phyloP scores from a whole-genome alignment of 1,140 invertebrate species.

The Diachasma alloeum region DNA sequence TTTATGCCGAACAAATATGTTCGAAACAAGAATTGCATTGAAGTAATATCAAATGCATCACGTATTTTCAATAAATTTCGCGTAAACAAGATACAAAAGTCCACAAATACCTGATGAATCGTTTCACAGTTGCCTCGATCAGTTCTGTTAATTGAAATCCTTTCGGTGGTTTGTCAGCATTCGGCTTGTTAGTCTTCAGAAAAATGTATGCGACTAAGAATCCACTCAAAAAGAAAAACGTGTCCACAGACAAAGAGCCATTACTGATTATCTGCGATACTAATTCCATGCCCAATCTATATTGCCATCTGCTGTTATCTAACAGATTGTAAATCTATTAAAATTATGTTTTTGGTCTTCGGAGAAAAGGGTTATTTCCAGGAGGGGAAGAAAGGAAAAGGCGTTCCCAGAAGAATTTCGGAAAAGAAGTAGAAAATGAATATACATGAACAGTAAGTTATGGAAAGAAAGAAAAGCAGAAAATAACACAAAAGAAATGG shows the following conservation, averaged over 20 bases:
- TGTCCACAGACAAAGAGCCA: constrained; percentile 62
- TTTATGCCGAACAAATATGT: too few species aligned
- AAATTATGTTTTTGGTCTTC: not conserved
- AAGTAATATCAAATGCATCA: too few species aligned
- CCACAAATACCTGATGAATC: constrained; percentile 60
- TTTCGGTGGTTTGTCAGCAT: constrained; percentile 36
- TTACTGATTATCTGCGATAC: constrained; percentile 56
- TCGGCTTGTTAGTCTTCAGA: constrained; percentile 42
- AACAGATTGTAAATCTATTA: constrained; percentile 21
- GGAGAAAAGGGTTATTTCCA: too few species aligned
- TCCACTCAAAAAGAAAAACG: constrained; percentile 64
- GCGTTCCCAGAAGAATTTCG: too few species aligned
- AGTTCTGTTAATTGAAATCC: constrained; percentile 45
- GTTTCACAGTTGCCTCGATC: constrained; percentile 45
- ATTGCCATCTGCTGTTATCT: constrained; percentile 50
- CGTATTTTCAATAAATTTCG: too few species aligned
- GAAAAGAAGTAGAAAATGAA: too few species aligned
- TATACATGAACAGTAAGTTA: too few species aligned
- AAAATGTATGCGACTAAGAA: constrained; percentile 60
- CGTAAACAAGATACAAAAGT: not conserved
- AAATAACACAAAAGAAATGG: too few species aligned
- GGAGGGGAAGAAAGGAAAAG: too few species aligned
- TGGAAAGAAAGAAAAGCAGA: too few species aligned
- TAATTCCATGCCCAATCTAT: constrained; percentile 48
- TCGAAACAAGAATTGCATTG: too few species aligned